These are phyloP conservation scores for Cyprinodon variegatus DNA, from an alignment of 2,113 vertebrate genomes.

Conservation along the genomic window DNA sequence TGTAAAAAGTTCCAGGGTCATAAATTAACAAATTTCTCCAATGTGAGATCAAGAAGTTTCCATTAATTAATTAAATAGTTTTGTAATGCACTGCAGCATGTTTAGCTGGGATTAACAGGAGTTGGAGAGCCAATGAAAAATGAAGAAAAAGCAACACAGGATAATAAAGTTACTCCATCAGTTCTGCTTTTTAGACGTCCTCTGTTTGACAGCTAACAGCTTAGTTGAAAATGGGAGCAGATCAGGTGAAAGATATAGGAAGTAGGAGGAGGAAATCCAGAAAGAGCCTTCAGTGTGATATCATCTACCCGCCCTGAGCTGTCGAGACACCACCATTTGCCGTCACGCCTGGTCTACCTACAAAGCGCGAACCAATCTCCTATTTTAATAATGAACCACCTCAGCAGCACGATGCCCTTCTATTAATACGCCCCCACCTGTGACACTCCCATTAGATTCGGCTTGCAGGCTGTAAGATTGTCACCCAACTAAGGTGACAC, in stretches of 20 bases:
- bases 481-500: slow-evolving; percentile 48
- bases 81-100: not conserved
- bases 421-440: slow-evolving; percentile 62
- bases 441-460: slow-evolving; percentile 59
- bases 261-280: slow-evolving; percentile 52
- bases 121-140: slow-evolving; percentile 28
- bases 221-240: slow-evolving; percentile 51
- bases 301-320: slow-evolving; percentile 37
- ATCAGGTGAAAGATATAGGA: slow-evolving; percentile 37
- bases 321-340: slow-evolving; percentile 56
- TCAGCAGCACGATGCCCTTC: slow-evolving; percentile 56
- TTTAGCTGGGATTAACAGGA: slow-evolving; percentile 17
- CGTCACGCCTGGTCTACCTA: slow-evolving; percentile 40
- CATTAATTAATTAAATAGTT: not conserved
- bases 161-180: slow-evolving; percentile 34
- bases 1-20: too few relatives aligned
- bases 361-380: slow-evolving; percentile 34
- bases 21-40: not conserved
- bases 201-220: slow-evolving; percentile 63
- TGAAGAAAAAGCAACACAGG: slow-evolving; percentile 1
- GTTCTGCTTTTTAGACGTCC: slow-evolving; percentile 49
- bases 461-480: slow-evolving; percentile 46
- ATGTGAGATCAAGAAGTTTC: too few relatives aligned
- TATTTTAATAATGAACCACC: slow-evolving; percentile 59
- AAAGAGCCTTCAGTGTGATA: slow-evolving; percentile 47